Evolutionary conservation across 2,888 invertebrate genomes (phyloP), one percentile per base, ranked within the genome.

Genomic region (Drosophila maculinotata): DNA sequence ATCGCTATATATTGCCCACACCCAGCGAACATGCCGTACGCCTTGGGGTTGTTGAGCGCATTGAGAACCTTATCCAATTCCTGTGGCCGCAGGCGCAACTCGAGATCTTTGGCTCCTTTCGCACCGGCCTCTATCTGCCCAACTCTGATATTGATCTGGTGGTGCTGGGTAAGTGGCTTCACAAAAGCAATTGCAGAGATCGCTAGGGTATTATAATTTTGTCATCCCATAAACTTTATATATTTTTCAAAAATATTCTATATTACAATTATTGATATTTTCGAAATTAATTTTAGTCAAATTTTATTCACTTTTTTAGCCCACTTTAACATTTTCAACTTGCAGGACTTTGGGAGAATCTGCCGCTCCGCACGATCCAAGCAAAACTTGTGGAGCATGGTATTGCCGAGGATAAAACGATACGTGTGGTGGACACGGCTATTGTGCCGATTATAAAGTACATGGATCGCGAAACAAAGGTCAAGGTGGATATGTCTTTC

Each of bases 381-480:
- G 95, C 96, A 80, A 97, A 97, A 90, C 93, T 99, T 85, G 93
- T 97, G 75, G 95, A 95, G 83, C 95, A 96, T 90, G 96, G 96
- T 88, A 96, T 99, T 76, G 97, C 98, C 52, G 96, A 97, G 90
- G 95, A 95, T 89, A 94, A 95, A 90, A 95, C 96, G 89, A 95
- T 99, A 91, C 97, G 98, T 93, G 98, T 99, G 85, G 93, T 99
- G 81, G 98, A 98, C 92, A 98, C 97, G 92, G 99, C 99, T 65
- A 97, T 97, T 51, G 99, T 99, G 85, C 99, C 99, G 81, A 99
- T 99, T 89, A 97, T 99, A 76, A 99, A 99, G 93, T 94, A 99
- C 92, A 98, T 97, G 23, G 98, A 99, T 91, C 94, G 94, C 73
- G 94, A 94, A 89, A 92, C 91, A 92, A 95, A 76, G 69, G 96